Evolutionary conservation across 2,797 vertebrate species (phyloP).

Genomic region (Pelobates cultripes): DNA sequence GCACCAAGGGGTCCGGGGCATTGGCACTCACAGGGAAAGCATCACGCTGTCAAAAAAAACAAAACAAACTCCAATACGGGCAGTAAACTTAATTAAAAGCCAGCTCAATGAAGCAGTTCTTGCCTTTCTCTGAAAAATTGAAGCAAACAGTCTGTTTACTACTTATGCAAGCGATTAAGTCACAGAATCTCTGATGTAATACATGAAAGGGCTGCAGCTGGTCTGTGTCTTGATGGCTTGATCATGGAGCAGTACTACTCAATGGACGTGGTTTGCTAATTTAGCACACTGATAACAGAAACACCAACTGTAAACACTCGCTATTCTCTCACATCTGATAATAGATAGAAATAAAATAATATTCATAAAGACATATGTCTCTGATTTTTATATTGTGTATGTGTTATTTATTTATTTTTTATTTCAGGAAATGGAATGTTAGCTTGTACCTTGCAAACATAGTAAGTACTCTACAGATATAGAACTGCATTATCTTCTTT

Average conservation of each 20-base stretch:
- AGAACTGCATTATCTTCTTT: neutral
- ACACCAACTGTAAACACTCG: too few relatives aligned
- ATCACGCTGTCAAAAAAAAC: constrained; percentile 14
- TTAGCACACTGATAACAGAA: too few relatives aligned
- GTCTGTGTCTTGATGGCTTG: too few relatives aligned
- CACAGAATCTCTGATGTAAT: constrained; percentile 33
- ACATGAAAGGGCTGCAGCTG: too few relatives aligned
- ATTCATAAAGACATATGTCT: too few relatives aligned
- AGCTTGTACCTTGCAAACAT: neutral
- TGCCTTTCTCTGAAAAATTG: neutral
- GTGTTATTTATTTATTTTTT: neutral
- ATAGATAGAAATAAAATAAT: too few relatives aligned
- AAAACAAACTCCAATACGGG: constrained; percentile 15
- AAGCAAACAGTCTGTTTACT: constrained; percentile 22
- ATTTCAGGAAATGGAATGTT: neutral
- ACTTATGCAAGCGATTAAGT: constrained; percentile 41
- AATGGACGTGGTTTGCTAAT: too few relatives aligned
- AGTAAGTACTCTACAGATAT: neutral
- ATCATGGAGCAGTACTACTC: too few relatives aligned
- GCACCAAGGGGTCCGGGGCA: constrained; percentile 37
- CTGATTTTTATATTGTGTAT: neutral
- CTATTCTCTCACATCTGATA: too few relatives aligned
- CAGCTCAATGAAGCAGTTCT: constrained; percentile 20
- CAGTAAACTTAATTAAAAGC: constrained; percentile 42
- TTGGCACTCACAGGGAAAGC: constrained; percentile 44